Base-by-base conservation (phyloP, 2,888 invertebrate genomes). In the Octonoba sinensis region DNA sequence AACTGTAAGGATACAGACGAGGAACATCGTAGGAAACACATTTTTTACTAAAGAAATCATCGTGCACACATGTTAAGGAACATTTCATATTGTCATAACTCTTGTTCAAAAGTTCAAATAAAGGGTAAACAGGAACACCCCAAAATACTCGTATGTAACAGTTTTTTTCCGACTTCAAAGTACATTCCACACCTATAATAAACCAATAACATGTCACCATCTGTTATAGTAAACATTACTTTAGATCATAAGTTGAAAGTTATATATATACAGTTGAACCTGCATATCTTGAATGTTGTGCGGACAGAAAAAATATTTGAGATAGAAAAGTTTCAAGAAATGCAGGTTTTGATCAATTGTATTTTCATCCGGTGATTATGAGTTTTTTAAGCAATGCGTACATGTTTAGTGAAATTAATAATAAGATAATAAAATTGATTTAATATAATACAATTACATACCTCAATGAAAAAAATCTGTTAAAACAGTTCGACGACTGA, bases 91-190 rank as follows among this genome's bases (percentile, higher is more conserved):
- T 11, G n/a, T 12, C n/a, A 20, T 46, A 57, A 13, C 11, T 47
- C 12, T 16, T 16, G 20, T 65, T 36, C n/a, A 73, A 44, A 6
- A 73, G 46, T 24, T 24, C 56, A 65, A 65, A 73, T 27, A 73
- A 27, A 8, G 44, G 44, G n/a, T 44, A 73, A 20, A 64, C n/a
- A 46, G 73, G 73, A 64, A 73, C 73, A 56, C 73, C 73, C 73
- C 73, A 73, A 16, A 73, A 22, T n/a, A 65, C 46, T n/a, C 54
- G 64, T 8, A 73, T 20, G 18, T 46, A 65, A 27, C 46, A 73
- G 44, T 51, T 22, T 65, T 46, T 56, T 46, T 36, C 20, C 13
- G 44, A 18, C 13, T 3, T 51, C 12, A 73, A 46, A 11, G 64
- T 73, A 65, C 72, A 72, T 22, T 62, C n/a, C 15, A 72, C 18